Conservation (phyloP, 2,888 invertebrate species). For the Cheilosia soror region DNA sequence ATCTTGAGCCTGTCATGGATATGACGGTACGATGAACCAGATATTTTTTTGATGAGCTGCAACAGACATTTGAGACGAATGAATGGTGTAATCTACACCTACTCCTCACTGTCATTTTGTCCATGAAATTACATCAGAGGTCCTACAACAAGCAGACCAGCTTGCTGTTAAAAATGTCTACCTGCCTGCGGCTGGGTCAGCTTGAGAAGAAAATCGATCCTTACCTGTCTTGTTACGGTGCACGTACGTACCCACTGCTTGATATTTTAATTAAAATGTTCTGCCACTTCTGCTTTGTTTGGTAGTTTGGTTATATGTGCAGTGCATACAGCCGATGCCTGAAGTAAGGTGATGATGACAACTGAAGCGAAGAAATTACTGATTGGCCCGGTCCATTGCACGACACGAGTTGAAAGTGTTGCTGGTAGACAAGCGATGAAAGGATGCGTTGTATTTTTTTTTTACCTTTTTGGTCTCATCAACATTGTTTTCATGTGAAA, state of each 20-base stretch:
- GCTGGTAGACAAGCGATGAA: slow-evolving; percentile 16
- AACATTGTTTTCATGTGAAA: no score
- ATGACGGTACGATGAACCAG: slow-evolving; percentile 46
- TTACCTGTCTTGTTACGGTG: slow-evolving; percentile 18
- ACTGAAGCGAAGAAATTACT: slow-evolving; percentile 31
- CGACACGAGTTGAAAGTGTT: slow-evolving; percentile 37
- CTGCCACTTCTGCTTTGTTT: slow-evolving; percentile 9
- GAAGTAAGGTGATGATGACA: slow-evolving; percentile 29
- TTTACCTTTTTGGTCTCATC: no score
- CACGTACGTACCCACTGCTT: slow-evolving; percentile 20
- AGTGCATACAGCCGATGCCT: background rate
- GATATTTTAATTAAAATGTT: slow-evolving; percentile 72
- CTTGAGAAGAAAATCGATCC: slow-evolving; percentile 44
- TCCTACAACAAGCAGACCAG: slow-evolving; percentile 24
- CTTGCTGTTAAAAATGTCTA: slow-evolving; percentile 30
- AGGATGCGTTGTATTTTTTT: background rate
- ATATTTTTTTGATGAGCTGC: slow-evolving; percentile 63
- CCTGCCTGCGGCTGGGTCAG: slow-evolving; percentile 48
- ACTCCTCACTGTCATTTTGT: slow-evolving; percentile 67
- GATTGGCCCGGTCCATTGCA: slow-evolving; percentile 39
- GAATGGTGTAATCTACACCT: slow-evolving; percentile 73
- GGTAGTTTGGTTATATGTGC: background rate
- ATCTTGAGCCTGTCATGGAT: slow-evolving; percentile 67
- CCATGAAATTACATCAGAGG: slow-evolving; percentile 69
- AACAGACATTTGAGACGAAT: slow-evolving; percentile 64